A percentile compares a stretch with the other conserved stretches of the same genome.
phyloP scores from a whole-genome alignment of 2,888 invertebrate genomes.

The Lasius platythorax region DNA sequence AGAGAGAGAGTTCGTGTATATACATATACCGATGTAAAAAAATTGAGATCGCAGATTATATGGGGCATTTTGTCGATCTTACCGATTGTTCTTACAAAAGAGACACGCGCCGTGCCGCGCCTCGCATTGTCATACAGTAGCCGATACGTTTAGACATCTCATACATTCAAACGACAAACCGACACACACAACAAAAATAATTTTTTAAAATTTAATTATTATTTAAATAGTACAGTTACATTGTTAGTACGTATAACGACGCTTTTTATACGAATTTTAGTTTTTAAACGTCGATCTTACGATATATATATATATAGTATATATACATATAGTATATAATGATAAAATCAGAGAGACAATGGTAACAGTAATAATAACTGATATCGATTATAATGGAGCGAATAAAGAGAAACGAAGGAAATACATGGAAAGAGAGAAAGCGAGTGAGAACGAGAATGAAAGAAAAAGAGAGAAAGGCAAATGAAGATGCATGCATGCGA shows the following conservation, averaged over 20 bases:
- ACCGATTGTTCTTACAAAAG: constrained; percentile 63
- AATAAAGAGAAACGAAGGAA: constrained; percentile 65
- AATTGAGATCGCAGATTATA: constrained; percentile 54
- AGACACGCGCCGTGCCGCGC: constrained; percentile 57
- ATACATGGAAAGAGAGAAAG: constrained; percentile 56
- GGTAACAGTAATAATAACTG: constrained; percentile 78
- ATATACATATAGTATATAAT: constrained; percentile 76
- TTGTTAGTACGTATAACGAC: constrained; percentile 84
- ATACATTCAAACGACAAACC: constrained; percentile 71
- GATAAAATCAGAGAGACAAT: constrained; percentile 76
- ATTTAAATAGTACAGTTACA: constrained; percentile 82
- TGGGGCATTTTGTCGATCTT: constrained; percentile 75
- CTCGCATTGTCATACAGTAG: constrained; percentile 73
- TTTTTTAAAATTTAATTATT: constrained; percentile 83
- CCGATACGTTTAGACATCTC: constrained; percentile 73
- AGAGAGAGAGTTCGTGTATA: background rate
- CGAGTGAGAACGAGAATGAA: constrained; percentile 36
- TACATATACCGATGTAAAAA: constrained; percentile 15
- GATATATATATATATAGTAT: constrained; percentile 78
- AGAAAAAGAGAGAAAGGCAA: constrained; percentile 36
- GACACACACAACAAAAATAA: constrained; percentile 75
- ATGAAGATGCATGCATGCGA: constrained; percentile 34
- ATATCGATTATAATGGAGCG: constrained; percentile 75
- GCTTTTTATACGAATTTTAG: constrained; percentile 86
- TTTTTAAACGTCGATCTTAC: constrained; percentile 84